Percentiles rank a stretch among this genome's conserved stretches.
Evolutionary conservation across 1,140 invertebrate species (phyloP).

Genomic region (Bursaphelenchus mucronatus): DNA sequence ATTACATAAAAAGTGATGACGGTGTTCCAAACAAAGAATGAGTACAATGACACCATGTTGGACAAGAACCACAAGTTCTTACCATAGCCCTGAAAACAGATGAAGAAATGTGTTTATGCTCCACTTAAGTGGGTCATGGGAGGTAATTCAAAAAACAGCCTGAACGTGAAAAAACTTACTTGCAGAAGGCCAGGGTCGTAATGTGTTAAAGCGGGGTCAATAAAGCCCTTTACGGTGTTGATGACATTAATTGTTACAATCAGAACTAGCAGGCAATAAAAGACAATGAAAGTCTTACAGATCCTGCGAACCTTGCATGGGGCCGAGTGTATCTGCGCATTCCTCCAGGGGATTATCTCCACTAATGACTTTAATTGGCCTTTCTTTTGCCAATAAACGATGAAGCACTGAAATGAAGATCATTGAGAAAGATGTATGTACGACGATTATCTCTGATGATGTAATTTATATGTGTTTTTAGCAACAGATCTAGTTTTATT

Average conservation of each 20-base stretch:
- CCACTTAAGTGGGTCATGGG: not conserved
- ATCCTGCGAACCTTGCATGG: conserved; percentile 6
- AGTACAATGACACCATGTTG: conserved; percentile 24
- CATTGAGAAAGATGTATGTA: too few relatives aligned
- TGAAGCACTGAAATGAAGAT: conserved; percentile 24
- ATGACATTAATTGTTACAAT: conserved; percentile 3
- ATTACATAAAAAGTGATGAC: conserved; percentile 31
- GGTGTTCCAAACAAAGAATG: conserved; percentile 27
- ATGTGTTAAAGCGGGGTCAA: not conserved
- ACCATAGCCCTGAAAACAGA: conserved; percentile 3
- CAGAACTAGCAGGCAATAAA: conserved; percentile 11
- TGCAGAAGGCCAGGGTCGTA: conserved; percentile 8
- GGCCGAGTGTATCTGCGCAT: conserved; percentile 4
- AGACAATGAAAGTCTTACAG: conserved; percentile 27
- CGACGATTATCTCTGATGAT: too few relatives aligned
- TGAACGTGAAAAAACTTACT: not conserved
- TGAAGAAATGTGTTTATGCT: conserved; percentile 6
- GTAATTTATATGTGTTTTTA: too few relatives aligned
- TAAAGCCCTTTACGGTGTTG: conserved; percentile 8
- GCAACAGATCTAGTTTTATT: too few relatives aligned
- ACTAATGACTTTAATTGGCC: conserved; percentile 14
- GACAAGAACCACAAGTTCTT: conserved; percentile 17
- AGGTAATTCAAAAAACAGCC: not conserved
- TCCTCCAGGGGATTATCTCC: conserved; percentile 22
- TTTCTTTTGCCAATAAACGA: conserved; percentile 25